These are phyloP conservation scores for Stenotaenia linearis DNA, from an alignment of 2,888 invertebrate species.

Conservation along the genomic window DNA sequence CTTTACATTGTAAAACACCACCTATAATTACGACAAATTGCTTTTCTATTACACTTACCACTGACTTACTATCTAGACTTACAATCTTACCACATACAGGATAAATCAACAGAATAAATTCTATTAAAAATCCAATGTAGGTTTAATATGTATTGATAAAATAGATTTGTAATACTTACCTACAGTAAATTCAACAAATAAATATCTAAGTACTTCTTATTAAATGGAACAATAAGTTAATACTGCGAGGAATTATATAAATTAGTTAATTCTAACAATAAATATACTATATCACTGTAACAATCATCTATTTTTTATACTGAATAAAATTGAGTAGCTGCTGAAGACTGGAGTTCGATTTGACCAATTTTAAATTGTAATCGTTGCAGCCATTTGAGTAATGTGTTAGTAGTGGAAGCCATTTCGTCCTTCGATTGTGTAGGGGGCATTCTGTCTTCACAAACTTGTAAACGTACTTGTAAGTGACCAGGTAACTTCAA, in stretches of 20 bases:
- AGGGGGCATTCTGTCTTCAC: conserved; percentile 71
- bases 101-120: neutral
- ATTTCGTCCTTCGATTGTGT: conserved; percentile 47
- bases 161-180: neutral
- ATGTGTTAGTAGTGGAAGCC: conserved; percentile 43
- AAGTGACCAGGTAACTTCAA: conserved; percentile 81
- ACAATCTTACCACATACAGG: too few species aligned
- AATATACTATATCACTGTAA: too few species aligned
- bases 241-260: neutral
- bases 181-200: neutral
- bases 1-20: neutral
- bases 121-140: neutral
- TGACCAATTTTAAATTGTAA: conserved; percentile 98
- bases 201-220: neutral
- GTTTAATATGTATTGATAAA: neutral
- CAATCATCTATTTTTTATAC: conserved; percentile 36
- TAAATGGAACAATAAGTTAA: neutral
- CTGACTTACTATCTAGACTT: too few species aligned
- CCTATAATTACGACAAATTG: too few species aligned
- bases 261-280: neutral
- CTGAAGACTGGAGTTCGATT: conserved; percentile 86
- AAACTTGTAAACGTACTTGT: conserved; percentile 76
- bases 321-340: conserved; percentile 79
- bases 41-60: too few species aligned
- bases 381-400: conserved; percentile 75